A percentile compares a stretch with the other conserved stretches of the same genome.
Evolutionary conservation across 2,888 invertebrate species (phyloP).

Genomic region (Diarsia rubi): DNA sequence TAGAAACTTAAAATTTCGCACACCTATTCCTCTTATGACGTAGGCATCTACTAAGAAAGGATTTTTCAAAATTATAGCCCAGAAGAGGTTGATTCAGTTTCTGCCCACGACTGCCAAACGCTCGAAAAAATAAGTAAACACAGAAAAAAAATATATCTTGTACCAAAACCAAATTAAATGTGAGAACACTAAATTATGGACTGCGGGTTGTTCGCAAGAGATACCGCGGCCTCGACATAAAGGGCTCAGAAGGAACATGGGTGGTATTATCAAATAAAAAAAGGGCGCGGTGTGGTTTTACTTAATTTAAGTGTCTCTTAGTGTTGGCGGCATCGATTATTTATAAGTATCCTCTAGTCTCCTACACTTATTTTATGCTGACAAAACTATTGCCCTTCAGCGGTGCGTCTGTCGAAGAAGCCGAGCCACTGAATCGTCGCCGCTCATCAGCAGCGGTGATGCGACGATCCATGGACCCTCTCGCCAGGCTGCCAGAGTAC

Average conservation of each 20-base stretch:
- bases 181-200: neutral
- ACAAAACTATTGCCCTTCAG: conserved; percentile 3
- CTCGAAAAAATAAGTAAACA: neutral
- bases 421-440: conserved; percentile 65
- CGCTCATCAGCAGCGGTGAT: conserved; percentile 80
- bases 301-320: neutral
- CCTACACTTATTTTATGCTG: neutral
- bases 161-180: neutral
- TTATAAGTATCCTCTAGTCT: neutral
- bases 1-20: no score
- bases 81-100: no score
- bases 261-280: no score
- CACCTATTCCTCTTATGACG: no score
- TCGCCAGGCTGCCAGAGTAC: conserved; percentile 79
- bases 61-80: no score
- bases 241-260: no score
- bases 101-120: neutral
- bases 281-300: neutral
- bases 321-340: neutral
- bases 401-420: conserved; percentile 68
- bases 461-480: conserved; percentile 72
- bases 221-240: no score
- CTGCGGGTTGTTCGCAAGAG: no score
- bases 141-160: neutral
- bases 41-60: no score